These are phyloP conservation scores for Galemys pyrenaicus DNA, from an alignment of 2,113 vertebrate species.

Conservation along the genomic window DNA sequence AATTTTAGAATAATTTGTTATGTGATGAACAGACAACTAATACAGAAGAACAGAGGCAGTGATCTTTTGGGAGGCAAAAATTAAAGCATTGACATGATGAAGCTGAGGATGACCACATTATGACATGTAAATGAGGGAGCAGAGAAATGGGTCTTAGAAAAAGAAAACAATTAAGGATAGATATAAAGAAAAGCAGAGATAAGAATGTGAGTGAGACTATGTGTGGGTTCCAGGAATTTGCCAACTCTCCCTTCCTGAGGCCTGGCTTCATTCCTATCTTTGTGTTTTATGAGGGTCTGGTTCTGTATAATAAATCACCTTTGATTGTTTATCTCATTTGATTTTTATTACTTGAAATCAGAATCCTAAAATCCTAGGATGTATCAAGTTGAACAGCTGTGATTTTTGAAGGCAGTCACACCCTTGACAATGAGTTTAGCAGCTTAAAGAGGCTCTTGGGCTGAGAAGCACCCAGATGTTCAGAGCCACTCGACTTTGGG, in stretches of 20 bases:
- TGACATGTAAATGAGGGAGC: neutral
- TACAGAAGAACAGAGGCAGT: neutral
- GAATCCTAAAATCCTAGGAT: neutral
- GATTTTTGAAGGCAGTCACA: neutral
- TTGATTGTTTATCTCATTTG: neutral
- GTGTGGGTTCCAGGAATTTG: too few species aligned
- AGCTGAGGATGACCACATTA: neutral
- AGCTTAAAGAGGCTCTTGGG: constrained; percentile 8
- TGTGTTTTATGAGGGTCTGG: neutral
- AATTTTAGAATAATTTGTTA: neutral
- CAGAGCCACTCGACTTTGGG: neutral
- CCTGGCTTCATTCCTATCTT: neutral
- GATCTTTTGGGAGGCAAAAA: neutral
- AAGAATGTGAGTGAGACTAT: neutral
- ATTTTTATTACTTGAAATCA: neutral
- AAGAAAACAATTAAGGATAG: neutral
- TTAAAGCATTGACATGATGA: neutral
- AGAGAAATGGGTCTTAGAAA: neutral
- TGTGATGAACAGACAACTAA: neutral
- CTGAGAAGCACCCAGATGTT: constrained; percentile 21
- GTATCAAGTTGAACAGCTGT: neutral
- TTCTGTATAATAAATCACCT: neutral
- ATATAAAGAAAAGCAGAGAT: neutral
- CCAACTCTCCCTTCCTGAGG: neutral
- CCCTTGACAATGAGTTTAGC: neutral